Base-by-base conservation (phyloP, 2,113 vertebrate genomes). In the Protobothrops mucrosquamatus region DNA sequence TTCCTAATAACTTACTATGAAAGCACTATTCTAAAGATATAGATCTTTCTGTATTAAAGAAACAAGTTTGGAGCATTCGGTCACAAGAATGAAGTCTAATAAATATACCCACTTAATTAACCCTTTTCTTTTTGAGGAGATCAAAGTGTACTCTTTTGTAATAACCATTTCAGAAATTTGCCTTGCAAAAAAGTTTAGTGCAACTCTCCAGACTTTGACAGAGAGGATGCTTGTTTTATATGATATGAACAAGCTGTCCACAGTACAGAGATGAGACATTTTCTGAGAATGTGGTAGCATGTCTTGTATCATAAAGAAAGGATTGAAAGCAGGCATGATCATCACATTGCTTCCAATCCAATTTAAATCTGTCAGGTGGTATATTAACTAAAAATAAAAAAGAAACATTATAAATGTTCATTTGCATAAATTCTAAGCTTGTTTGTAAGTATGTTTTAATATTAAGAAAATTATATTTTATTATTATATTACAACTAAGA, bases 11-110 rank as follows among this genome's bases (percentile, higher is more conserved):
- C 24, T 91, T 59, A 20, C 2, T n/a, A 91, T 91, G 74, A 86
- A 91, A 57, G 54, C 26, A 55, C 34, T 74, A 86, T 59, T 86
- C 54, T n/a, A 86, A 54, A 85, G 69, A 85, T 85, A 91, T 2
- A 56, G 34, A 57, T 29, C 74, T 91, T 85, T 54, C 52, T 56
- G 7, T 55, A 91, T 56, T 55, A 56, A 91, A 85, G 52, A 85
- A 91, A 8, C 15, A 91, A 54, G 51, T 56, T 39, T 23, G 39
- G 18, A 24, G 24, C 90, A 56, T 39, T 56, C 2, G 4, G 69
- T 56, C 74, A 91, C 54, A 59, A 86, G 39, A 91, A 91, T 29
- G 20, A 22, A 39, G 20, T 81, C 90, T 91, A 91, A 91, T 85
- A 91, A 54, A 52, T 55, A 81, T 57, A 22, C 15, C 20, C 26